Conservation (phyloP, 1,140 invertebrate genomes). For the Antheraea mylitta region DNA sequence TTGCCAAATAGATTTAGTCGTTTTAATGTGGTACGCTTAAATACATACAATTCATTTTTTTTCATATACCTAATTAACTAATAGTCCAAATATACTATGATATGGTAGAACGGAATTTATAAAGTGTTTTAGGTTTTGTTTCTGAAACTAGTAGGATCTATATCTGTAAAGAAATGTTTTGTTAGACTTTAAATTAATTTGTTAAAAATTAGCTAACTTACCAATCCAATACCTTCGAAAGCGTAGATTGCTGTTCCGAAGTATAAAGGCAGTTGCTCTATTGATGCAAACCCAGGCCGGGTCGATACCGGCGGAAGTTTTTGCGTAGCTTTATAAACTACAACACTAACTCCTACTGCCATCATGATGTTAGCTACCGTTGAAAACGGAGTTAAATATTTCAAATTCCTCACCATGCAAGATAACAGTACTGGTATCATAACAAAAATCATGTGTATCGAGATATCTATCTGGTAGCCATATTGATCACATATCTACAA, state of each 20-base stretch:
- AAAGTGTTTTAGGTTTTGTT: too few species aligned
- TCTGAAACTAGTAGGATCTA: too few species aligned
- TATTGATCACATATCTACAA: slow-evolving; percentile 83
- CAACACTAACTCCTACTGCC: slow-evolving; percentile 82
- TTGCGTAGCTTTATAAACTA: slow-evolving; percentile 85
- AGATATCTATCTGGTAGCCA: slow-evolving; percentile 79
- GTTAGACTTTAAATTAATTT: background rate
- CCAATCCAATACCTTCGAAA: slow-evolving; percentile 89
- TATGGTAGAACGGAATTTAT: too few species aligned
- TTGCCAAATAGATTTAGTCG: too few species aligned
- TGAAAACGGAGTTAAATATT: slow-evolving; percentile 86
- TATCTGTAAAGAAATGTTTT: too few species aligned
- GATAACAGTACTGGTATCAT: slow-evolving; percentile 86
- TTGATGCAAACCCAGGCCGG: slow-evolving; percentile 79
- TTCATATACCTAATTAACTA: too few species aligned
- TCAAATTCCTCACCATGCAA: slow-evolving; percentile 87
- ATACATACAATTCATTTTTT: too few species aligned
- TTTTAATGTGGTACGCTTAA: too few species aligned
- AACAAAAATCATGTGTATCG: slow-evolving; percentile 85
- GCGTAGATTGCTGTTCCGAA: slow-evolving; percentile 89
- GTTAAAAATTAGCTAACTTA: slow-evolving; percentile 55
- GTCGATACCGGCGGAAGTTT: slow-evolving; percentile 81
- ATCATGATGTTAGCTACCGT: slow-evolving; percentile 86
- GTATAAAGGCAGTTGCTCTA: slow-evolving; percentile 83
- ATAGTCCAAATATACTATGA: too few species aligned